Percentiles rank a stretch among this genome's conserved stretches.
Conservation (phyloP, 2,888 invertebrate species). For the Calephelis perditalis region DNA sequence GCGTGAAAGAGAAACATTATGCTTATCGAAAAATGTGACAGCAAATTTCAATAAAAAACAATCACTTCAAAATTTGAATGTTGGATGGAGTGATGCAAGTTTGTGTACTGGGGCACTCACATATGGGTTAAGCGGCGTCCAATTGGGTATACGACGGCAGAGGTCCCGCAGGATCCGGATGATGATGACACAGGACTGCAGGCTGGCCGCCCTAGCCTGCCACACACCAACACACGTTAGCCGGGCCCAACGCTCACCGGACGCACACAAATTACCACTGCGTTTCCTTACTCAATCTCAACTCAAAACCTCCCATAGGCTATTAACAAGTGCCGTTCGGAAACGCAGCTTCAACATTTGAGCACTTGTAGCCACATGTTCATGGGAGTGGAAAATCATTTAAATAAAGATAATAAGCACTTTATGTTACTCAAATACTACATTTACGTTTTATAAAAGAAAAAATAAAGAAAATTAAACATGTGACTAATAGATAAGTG, state of each 20-base stretch:
- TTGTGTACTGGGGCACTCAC: constrained; percentile 73
- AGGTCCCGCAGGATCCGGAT: constrained; percentile 97
- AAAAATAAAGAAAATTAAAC: constrained; percentile 59
- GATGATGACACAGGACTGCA: constrained; percentile 97
- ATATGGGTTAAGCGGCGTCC: constrained; percentile 96
- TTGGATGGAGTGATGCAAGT: too few relatives aligned
- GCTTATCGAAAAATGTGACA: too few relatives aligned
- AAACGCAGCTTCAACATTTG: constrained; percentile 58
- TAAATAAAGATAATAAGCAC: not conserved
- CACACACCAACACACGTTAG: constrained; percentile 32
- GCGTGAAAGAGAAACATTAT: too few relatives aligned
- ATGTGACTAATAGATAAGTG: constrained; percentile 73
- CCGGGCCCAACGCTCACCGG: not conserved
- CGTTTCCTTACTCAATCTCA: constrained; percentile 19
- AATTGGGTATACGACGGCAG: constrained; percentile 95
- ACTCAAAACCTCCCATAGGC: constrained; percentile 44
- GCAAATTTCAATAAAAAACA: too few relatives aligned
- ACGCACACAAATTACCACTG: constrained; percentile 18
- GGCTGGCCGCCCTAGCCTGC: constrained; percentile 96
- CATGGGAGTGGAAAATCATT: constrained; percentile 47
- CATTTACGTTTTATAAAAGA: constrained; percentile 33
- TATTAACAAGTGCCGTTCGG: constrained; percentile 48
- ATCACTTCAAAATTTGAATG: too few relatives aligned
- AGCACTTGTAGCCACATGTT: constrained; percentile 75
- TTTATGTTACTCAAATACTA: constrained; percentile 4